Conservation (phyloP, 2,888 invertebrate species). For the Drosophila leonis region DNA sequence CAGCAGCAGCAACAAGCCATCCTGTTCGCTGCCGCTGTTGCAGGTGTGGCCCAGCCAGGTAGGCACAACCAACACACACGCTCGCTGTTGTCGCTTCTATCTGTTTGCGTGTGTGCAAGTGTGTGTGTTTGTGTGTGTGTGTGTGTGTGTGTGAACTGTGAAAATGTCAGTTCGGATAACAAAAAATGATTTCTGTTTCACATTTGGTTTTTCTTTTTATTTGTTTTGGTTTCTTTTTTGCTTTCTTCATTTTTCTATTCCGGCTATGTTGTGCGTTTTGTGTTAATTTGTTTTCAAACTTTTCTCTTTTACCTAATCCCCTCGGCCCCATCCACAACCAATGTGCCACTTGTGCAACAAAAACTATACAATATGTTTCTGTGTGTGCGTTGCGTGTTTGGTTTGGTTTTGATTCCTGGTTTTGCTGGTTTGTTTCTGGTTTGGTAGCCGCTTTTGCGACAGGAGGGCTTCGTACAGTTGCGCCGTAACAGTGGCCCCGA, state of each 20-base stretch:
- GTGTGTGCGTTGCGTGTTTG: slow-evolving; percentile 74
- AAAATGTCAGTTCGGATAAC: slow-evolving; percentile 18
- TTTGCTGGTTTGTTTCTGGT: slow-evolving; percentile 53
- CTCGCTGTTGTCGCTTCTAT: slow-evolving; percentile 9
- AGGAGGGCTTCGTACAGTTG: slow-evolving; percentile 84
- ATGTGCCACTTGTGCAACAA: slow-evolving; percentile 44
- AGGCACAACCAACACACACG: slow-evolving; percentile 48
- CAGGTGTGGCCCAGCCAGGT: slow-evolving; percentile 90
- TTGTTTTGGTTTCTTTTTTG: neutral
- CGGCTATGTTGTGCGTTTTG: slow-evolving; percentile 63
- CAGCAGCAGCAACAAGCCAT: slow-evolving; percentile 83
- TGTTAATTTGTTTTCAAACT: slow-evolving; percentile 69
- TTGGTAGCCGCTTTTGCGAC: slow-evolving; percentile 83
- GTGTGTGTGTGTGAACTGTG: slow-evolving; percentile 17
- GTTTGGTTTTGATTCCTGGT: slow-evolving; percentile 66
- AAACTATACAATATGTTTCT: slow-evolving; percentile 56
- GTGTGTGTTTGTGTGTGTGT: slow-evolving; percentile 6
- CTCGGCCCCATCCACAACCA: slow-evolving; percentile 20
- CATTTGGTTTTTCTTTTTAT: slow-evolving; percentile 14
- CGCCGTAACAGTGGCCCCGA: slow-evolving; percentile 84
- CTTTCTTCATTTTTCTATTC: slow-evolving; percentile 14
- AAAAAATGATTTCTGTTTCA: slow-evolving; percentile 35
- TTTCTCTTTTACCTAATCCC: slow-evolving; percentile 61
- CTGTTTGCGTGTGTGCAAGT: slow-evolving; percentile 8
- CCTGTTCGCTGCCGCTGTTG: slow-evolving; percentile 87